Percentiles rank a stretch among this genome's conserved stretches.
phyloP scores from a whole-genome alignment of 2,888 invertebrate species.

The Uropetala carovei region DNA sequence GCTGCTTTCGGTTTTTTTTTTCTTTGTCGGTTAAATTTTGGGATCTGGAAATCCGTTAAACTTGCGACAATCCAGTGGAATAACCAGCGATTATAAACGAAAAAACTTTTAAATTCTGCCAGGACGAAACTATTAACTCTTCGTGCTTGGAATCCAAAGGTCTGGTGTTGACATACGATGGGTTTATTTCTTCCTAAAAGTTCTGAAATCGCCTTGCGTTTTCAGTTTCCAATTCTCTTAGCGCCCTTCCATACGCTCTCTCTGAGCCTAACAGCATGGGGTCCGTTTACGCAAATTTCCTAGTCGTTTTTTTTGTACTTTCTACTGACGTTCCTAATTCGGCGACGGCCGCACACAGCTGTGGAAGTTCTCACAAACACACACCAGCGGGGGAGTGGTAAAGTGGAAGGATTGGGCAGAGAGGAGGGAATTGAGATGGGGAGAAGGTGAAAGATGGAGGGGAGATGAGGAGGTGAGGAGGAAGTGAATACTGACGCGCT shows the following conservation, averaged over 20 bases:
- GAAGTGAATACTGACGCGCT: background rate
- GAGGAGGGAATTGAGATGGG: background rate
- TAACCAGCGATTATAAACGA: too few species aligned
- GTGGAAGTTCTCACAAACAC: slow-evolving; percentile 2
- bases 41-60: too few species aligned
- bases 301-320: background rate
- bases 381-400: background rate
- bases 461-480: background rate
- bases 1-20: too few species aligned
- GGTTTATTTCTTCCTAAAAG: background rate
- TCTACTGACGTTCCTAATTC: background rate
- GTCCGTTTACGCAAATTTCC: slow-evolving; percentile 19
- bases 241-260: background rate
- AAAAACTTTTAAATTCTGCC: too few species aligned
- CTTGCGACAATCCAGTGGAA: too few species aligned
- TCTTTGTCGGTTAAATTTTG: too few species aligned
- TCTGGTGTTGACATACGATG: too few species aligned
- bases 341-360: background rate
- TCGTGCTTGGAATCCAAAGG: too few species aligned
- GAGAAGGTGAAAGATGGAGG: background rate
- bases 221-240: background rate
- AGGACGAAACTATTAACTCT: too few species aligned
- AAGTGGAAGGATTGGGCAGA: background rate
- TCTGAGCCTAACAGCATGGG: background rate
- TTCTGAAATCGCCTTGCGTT: background rate